Evolutionary conservation across 2,888 invertebrate genomes (phyloP).

Genomic region (Autographa pulchrina): DNA sequence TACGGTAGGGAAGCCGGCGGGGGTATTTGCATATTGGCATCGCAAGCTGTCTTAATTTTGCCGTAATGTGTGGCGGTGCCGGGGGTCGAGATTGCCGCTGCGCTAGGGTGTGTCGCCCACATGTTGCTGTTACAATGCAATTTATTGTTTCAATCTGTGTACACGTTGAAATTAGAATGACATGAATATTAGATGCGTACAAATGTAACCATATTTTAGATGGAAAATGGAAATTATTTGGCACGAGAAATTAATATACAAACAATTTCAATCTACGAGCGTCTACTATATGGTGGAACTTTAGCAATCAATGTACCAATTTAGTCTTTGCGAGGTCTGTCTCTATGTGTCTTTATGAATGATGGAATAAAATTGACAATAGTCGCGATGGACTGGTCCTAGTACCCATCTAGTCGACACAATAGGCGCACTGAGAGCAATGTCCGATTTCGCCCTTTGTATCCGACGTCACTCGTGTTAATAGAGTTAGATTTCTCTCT

Average conservation of each 20-base stretch:
- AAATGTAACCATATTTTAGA: constrained; percentile 58
- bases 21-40: constrained; percentile 85
- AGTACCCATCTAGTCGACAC: constrained; percentile 33
- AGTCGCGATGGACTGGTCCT: constrained; percentile 35
- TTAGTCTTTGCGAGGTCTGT: constrained; percentile 11
- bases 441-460: constrained; percentile 56
- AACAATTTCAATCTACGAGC: constrained; percentile 21
- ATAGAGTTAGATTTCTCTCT: constrained; percentile 57
- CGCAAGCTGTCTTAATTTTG: constrained; percentile 87
- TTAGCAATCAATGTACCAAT: constrained; percentile 22
- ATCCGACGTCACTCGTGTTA: constrained; percentile 45
- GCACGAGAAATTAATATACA: constrained; percentile 49
- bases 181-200: constrained; percentile 70
- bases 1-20: constrained; percentile 55
- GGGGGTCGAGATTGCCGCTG: constrained; percentile 65
- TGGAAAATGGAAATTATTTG: constrained; percentile 40
- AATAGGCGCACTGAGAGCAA: constrained; percentile 52
- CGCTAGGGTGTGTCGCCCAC: constrained; percentile 70
- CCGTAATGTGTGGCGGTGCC: constrained; percentile 75
- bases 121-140: constrained; percentile 82
- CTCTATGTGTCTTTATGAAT: constrained; percentile 42
- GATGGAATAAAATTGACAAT: constrained; percentile 46
- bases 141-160: constrained; percentile 83
- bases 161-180: constrained; percentile 70
- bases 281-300: neutral